Evolutionary conservation across 2,113 vertebrate genomes (phyloP), one percentile per base, ranked within the genome.

Genomic region (Cyphomyrus plagiostoma): DNA sequence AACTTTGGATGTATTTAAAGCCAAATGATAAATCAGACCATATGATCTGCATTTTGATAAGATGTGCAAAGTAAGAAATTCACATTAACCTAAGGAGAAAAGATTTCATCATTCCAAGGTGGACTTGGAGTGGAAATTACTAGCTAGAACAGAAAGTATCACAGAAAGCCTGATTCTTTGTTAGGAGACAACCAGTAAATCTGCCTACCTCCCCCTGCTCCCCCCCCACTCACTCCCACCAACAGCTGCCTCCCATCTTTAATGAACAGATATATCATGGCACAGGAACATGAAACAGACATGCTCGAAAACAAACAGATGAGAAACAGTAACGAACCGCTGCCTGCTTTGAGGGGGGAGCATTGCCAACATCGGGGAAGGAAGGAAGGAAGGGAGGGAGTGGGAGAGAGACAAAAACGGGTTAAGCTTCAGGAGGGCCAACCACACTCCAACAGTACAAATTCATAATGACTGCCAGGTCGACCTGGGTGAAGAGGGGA

Each of bases 281-380:
- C 30, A 90, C 88, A 77, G 35, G 35, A 80, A 84, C 21, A 48
- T 19, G 87, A 89, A 87, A 93, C 83, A 92, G 89, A 93, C 93
- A 94, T 95, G 95, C 94, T 93, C 58, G 15, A 90, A 93, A 92
- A 93, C 91, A 94, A 93, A 94, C 93, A 91, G 94, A 96, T 95
- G 94, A 96, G 93, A 94, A 97, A 93, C 91, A 92, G 93, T 92
- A 95, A 98, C 97, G 93, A 97, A 99, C 97, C 98, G 97, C 97
- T 92, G 97, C 96, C 97, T 98, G 97, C 94, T 80, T 95, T 93
- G 93, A 94, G 93, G 93, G 89, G 93, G 93, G 94, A 95, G 94
- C 88, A 95, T 95, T 95, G 95, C 91, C 97, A 95, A 95, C 96
- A 94, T 96, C 95, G 90, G 66, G 80, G 39, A 93, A 82, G 62